Evolutionary conservation across 2,113 vertebrate species (phyloP), one percentile per base, ranked within the genome.

Genomic region (Melanerpes formicivorus): DNA sequence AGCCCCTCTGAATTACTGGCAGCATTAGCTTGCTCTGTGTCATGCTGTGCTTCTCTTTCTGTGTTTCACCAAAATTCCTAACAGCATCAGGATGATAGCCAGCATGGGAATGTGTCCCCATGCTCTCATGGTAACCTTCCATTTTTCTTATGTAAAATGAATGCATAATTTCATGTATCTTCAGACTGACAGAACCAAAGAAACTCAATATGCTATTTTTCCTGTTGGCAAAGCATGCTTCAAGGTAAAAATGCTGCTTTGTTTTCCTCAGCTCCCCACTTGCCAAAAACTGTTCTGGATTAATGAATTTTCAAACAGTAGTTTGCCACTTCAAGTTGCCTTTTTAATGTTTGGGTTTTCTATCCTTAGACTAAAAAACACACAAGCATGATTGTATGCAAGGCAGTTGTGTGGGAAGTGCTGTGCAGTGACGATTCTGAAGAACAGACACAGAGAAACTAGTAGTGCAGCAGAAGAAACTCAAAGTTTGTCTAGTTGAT

Each of bases 31-130:
- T 85, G 58, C 92, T 94, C 79, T 78, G 95, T 96, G 93, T 91
- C 93, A 93, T 78, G 95, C 93, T 93, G 96, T 96, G 93, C 92
- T 92, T 89, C 87, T 82, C 96, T 90, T 84, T 85, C 66, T 78
- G 64, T 90, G 48, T 59, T 96, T 94, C 84, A 78, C 78, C 80
- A 89, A 89, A 92, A 92, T 96, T 92, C 94, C 96, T 95, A 96
- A 95, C 91, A 92, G 79, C 34, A 8, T 55, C 1, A 89, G 94
- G 96, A 95, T 2, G 19, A 65, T 75, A 83, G 96, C 96, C 95
- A 96, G 89, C 62, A 64, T 92, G 91, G 95, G 89, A 94, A 75
- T 84, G 78, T 83, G 88, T 71, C 91, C 84, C 84, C 72, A 18
- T 94, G 79, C 55, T n/a, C 79, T 91, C 87, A 65, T 5, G 30